These are phyloP conservation scores for Loripinus fragilis DNA, from an alignment of 2,888 invertebrate species.

Conservation along the genomic window DNA sequence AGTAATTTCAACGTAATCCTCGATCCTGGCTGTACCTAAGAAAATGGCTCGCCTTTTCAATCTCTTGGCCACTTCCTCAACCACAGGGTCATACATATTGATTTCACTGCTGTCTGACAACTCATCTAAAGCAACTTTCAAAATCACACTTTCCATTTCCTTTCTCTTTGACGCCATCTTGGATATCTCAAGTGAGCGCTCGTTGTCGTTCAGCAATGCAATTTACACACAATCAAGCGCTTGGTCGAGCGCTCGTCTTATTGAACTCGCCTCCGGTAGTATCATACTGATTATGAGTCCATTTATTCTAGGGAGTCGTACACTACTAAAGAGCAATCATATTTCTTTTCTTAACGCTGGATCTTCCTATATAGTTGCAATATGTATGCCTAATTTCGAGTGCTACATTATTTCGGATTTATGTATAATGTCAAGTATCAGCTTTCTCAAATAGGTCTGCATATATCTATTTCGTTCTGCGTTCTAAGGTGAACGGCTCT, in stretches of 20 bases:
- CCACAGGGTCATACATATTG: not conserved
- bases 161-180: conserved; percentile 16
- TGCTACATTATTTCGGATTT: too few relatives aligned
- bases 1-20: conserved; percentile 33
- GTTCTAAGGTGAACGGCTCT: too few relatives aligned
- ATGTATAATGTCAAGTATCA: too few relatives aligned
- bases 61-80: not conserved
- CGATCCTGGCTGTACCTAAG: conserved; percentile 17
- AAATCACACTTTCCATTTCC: not conserved
- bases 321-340: too few relatives aligned
- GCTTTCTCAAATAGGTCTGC: too few relatives aligned
- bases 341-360: too few relatives aligned
- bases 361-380: too few relatives aligned
- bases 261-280: conserved; percentile 5
- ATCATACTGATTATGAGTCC: too few relatives aligned
- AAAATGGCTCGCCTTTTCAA: not conserved
- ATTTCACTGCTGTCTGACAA: not conserved
- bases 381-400: too few relatives aligned
- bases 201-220: not conserved
- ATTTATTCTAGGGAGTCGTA: too few relatives aligned
- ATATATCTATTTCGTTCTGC: too few relatives aligned
- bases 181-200: conserved; percentile 8
- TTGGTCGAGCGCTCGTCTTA: too few relatives aligned
- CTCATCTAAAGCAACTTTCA: conserved; percentile 18
- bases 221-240: conserved; percentile 9